Base-by-base conservation (phyloP, 2,113 vertebrate species). In the Rhynchomys soricoides region DNA sequence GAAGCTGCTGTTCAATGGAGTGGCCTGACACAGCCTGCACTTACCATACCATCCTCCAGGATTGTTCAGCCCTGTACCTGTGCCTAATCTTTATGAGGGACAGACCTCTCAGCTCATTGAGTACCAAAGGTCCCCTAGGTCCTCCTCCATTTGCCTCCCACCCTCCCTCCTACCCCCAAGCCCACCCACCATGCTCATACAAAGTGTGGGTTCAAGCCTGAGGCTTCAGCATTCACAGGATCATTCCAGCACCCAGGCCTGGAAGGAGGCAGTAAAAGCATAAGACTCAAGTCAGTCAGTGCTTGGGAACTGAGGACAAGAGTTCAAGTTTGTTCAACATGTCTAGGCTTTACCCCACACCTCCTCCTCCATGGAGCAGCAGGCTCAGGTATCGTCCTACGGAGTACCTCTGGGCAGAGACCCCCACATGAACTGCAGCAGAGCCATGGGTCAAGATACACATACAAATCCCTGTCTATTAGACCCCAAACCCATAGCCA, bases 101-200 rank as follows among this genome's bases (percentile, higher is more conserved):
- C 70, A 21, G 8, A 71, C 88, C 24, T 87, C 52, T 45, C 0
- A 9, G 15, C 12, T 78, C 55, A n/a, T 34, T 21, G 6, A 77
- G 11, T 22, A 31, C 68, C 86, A 86, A 57, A 52, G n/a, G 48
- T 70, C 50, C 45, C 52, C 48, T 64, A 85, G 77, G 50, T 55
- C 19, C 50, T 55, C 50, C 37, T n/a, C 37, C 55, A 40, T 59
- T 40, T 40, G 79, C n/a, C n/a, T 40, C 81, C 55, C 7, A 50
- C n/a, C 0, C 5, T 4, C 3, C 21, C 22, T 4, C 81, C 34
- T 31, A 4, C 64, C 34, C 0, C 11, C 31, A n/a, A 21, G n/a
- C 37, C 6, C 21, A 55, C 29, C 17, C 70, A 43, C 21, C 0
- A 34, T 17, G 12, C 19, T 6, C 31, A 79, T 31, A 64, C 59